phyloP scores from a whole-genome alignment of 2,113 vertebrate genomes.

The Sphyrna mokarran region DNA sequence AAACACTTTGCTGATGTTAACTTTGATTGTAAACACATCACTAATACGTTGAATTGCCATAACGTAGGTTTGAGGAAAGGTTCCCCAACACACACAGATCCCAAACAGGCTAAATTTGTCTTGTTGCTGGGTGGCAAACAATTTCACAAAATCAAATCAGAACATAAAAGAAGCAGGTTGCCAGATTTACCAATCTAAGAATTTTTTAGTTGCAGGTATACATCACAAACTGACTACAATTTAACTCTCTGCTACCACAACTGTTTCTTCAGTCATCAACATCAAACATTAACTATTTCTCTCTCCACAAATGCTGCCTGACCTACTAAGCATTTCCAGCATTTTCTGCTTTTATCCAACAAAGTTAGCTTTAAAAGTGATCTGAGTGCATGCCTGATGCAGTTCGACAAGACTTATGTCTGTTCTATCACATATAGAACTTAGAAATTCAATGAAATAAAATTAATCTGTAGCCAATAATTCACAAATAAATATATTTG shows the following conservation, averaged over 20 bases:
- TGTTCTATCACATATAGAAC: not conserved
- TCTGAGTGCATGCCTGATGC: not conserved
- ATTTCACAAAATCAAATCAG: not conserved
- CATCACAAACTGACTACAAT: not conserved
- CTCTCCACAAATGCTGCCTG: not conserved
- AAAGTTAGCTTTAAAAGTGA: not conserved
- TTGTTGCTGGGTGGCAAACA: not conserved
- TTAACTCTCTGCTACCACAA: not conserved
- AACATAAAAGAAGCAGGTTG: not conserved
- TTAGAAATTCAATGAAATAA: not conserved
- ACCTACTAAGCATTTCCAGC: not conserved
- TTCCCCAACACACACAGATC: not conserved
- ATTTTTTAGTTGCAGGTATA: not conserved
- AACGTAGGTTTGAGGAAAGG: not conserved
- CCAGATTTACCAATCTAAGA: not conserved
- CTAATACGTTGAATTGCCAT: too few relatives aligned
- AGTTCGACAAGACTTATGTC: not conserved
- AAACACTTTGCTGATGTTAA: not conserved
- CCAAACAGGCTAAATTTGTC: not conserved
- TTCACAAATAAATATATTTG: not conserved
- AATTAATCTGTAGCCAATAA: not conserved
- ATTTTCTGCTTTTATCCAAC: not conserved
- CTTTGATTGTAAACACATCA: not conserved
- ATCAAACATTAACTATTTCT: not conserved
- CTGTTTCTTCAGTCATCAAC: not conserved